A percentile compares a stretch with the other conserved stretches of the same genome.
Evolutionary conservation across 1,140 invertebrate species (phyloP).

Genomic region (Euwallacea similis): DNA sequence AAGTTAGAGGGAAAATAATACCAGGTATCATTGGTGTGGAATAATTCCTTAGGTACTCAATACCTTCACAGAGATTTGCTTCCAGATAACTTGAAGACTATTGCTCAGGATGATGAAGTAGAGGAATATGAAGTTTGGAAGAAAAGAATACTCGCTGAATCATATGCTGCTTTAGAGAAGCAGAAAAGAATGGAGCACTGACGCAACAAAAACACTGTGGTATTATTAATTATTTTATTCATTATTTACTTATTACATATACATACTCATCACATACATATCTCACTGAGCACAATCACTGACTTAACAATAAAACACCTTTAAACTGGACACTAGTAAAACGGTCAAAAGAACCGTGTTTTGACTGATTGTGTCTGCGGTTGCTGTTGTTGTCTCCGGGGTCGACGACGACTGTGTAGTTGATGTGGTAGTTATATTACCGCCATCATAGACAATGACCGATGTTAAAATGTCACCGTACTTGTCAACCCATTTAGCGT

Average conservation of each 20-base stretch:
- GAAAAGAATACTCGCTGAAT: conserved; percentile 40
- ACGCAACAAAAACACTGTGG: not conserved
- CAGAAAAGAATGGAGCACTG: conserved; percentile 37
- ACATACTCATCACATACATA: too few species aligned
- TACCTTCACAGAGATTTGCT: too few species aligned
- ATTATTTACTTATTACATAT: too few species aligned
- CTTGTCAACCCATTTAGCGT: conserved; percentile 6
- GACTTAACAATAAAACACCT: too few species aligned
- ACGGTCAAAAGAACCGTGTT: not conserved
- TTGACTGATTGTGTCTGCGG: not conserved
- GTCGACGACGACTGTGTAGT: not conserved
- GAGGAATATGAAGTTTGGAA: conserved; percentile 44
- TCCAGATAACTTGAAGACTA: not conserved
- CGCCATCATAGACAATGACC: conserved; percentile 18
- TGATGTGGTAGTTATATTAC: not conserved
- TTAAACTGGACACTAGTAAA: too few species aligned
- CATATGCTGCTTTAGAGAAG: conserved; percentile 31
- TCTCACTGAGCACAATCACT: too few species aligned
- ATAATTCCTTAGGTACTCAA: too few species aligned
- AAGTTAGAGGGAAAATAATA: too few species aligned
- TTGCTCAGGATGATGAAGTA: not conserved
- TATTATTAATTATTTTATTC: too few species aligned
- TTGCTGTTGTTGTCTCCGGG: not conserved
- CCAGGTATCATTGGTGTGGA: too few species aligned
- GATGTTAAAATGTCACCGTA: conserved; percentile 9